Evolutionary conservation across 1,140 invertebrate genomes (phyloP), one percentile per base, ranked within the genome.

Genomic region (Rhagoletis pomonella): DNA sequence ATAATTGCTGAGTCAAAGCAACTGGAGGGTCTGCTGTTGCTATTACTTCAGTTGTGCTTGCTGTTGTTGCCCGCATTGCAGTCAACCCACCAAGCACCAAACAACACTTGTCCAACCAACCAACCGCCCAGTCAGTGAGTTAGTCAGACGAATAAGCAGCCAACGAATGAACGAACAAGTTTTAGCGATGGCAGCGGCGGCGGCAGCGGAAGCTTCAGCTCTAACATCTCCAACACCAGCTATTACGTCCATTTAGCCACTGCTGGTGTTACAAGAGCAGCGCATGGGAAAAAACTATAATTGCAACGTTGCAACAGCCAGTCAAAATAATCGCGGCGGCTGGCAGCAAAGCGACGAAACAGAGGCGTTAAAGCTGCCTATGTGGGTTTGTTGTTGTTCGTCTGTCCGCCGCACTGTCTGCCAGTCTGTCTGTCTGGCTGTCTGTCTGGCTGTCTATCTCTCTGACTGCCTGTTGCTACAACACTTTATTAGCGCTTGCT

Each of bases 231-330:
- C 60, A n/a, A 62, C 73, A 50, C 2, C 73, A 12, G 47, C 73
- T 50, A 81, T 29, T 29, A 55, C 47, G n/a, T 58, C 3, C 47
- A 58, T 55, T 55, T 81, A 81, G 6, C 73, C 47, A 55, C 19
- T 19, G 73, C n/a, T 55, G 42, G 19, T 55, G 73, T 58, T 73
- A n/a, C 44, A 17, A 44, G 14, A 73, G 44, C 3, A 47, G n/a
- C 44, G 47, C 12, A 62, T 12, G 47, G 14, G 42, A 47, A 47
- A 44, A 14, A 81, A 81, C n/a, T 39, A 69, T 7, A 9, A 29
- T 50, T 55, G 47, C 47, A 81, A 81, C n/a, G 44, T 29, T 81
- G 47, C 73, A 81, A 81, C 44, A 73, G 17, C n/a, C 17, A 62
- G n/a, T 17, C 60, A n/a, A 47, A n/a, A 0, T 44, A 44, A 81